These are phyloP conservation scores for Macaria liturata DNA, from an alignment of 2,888 invertebrate genomes.

Conservation along the genomic window DNA sequence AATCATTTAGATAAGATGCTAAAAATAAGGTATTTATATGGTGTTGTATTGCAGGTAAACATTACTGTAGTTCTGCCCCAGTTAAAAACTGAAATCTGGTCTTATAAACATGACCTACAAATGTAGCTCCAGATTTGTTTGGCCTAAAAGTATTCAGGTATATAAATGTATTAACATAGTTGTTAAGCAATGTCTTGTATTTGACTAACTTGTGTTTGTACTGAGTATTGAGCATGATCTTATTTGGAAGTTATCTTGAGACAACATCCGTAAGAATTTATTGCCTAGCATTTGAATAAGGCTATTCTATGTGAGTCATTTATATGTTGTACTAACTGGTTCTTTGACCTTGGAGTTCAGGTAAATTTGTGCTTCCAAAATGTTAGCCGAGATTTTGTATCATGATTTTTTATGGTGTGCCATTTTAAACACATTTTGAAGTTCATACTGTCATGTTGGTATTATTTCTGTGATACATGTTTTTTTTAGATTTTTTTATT, in stretches of 20 bases:
- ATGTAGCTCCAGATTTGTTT: neutral
- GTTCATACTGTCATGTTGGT: conserved; percentile 41
- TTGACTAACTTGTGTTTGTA: conserved; percentile 22
- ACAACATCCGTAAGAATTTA: conserved; percentile 26
- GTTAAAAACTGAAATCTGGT: neutral
- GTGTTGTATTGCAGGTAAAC: neutral
- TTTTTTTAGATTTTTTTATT: conserved; percentile 34
- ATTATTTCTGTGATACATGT: conserved; percentile 64
- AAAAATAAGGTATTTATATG: neutral
- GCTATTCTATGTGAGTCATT: conserved; percentile 39
- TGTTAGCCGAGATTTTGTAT: conserved; percentile 30
- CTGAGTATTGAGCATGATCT: conserved; percentile 26
- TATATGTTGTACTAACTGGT: conserved; percentile 44
- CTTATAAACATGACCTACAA: neutral
- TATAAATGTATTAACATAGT: neutral
- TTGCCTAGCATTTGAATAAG: conserved; percentile 29
- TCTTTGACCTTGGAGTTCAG: conserved; percentile 51
- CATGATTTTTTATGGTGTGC: neutral
- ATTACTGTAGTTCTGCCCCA: neutral
- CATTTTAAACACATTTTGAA: too few relatives aligned
- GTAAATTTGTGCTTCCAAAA: conserved; percentile 52
- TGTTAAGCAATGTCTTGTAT: conserved; percentile 7
- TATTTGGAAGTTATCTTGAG: conserved; percentile 43
- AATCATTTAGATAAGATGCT: neutral
- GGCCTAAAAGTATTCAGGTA: neutral